phyloP scores from a whole-genome alignment of 2,797 vertebrate genomes.

The Melanotaenia boesemani region DNA sequence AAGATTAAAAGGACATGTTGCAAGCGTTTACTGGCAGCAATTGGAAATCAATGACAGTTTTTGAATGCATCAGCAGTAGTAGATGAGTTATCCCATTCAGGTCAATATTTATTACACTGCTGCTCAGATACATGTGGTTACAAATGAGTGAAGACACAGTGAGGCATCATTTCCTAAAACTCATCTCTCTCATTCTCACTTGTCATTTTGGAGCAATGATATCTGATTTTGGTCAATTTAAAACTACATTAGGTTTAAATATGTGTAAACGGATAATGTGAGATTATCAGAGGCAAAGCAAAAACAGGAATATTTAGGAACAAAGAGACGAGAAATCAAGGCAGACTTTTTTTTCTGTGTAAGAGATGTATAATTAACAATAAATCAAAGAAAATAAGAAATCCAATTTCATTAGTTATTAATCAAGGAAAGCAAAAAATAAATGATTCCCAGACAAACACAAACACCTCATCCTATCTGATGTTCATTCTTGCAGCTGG shows the following conservation, averaged over 20 bases:
- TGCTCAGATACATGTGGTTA: slow-evolving; percentile 33
- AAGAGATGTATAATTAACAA: neutral
- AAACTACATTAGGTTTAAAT: slow-evolving; percentile 4
- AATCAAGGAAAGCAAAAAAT: neutral
- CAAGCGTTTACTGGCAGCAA: slow-evolving; percentile 46
- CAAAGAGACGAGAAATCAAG: neutral
- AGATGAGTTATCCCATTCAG: slow-evolving; percentile 58
- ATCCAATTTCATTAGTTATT: neutral
- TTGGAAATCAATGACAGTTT: slow-evolving; percentile 70
- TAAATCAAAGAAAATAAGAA: neutral
- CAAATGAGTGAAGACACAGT: slow-evolving; percentile 33
- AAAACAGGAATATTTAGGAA: neutral
- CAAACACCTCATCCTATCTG: slow-evolving; percentile 9
- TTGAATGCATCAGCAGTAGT: slow-evolving; percentile 66
- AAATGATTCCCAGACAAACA: neutral
- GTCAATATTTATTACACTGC: slow-evolving; percentile 61
- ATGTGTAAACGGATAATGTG: slow-evolving; percentile 12
- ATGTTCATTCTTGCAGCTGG: slow-evolving; percentile 35
- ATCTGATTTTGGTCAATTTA: slow-evolving; percentile 11
- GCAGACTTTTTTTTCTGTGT: neutral
- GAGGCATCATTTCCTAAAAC: neutral
- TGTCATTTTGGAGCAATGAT: slow-evolving; percentile 6
- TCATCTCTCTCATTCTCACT: neutral
- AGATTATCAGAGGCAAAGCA: neutral
- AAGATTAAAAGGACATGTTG: slow-evolving; percentile 17